These are phyloP conservation scores for Acronicta psi DNA, from an alignment of 2,888 invertebrate genomes.

Conservation along the genomic window DNA sequence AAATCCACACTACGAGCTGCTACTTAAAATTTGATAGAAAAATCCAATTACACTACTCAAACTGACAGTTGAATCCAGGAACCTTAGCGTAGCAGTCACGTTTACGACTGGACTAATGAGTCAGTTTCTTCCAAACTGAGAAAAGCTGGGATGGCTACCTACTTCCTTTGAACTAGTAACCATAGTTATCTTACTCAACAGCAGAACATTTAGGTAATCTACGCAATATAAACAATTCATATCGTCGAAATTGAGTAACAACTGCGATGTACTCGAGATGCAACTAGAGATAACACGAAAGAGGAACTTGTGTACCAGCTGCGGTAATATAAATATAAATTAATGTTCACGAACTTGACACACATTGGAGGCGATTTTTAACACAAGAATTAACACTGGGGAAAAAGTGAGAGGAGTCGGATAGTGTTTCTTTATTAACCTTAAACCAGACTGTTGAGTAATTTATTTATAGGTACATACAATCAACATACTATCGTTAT, in stretches of 20 bases:
- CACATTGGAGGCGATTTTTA: slow-evolving; percentile 45
- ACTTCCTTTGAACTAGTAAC: neutral
- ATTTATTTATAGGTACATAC: slow-evolving; percentile 31
- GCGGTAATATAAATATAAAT: slow-evolving; percentile 31
- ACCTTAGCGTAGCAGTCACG: no score
- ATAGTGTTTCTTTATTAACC: slow-evolving; percentile 37
- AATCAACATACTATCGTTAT: neutral
- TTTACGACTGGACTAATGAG: no score
- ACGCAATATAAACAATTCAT: slow-evolving; percentile 13
- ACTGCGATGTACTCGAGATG: slow-evolving; percentile 20
- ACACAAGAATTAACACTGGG: slow-evolving; percentile 34
- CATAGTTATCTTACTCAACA: slow-evolving; percentile 21
- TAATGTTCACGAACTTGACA: slow-evolving; percentile 64
- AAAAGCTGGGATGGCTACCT: neutral
- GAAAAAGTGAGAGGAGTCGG: slow-evolving; percentile 33
- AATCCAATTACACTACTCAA: no score
- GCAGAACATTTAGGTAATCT: slow-evolving; percentile 18
- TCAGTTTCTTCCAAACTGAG: no score
- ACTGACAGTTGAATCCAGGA: no score
- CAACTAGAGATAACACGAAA: slow-evolving; percentile 31
- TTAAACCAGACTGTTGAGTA: slow-evolving; percentile 36
- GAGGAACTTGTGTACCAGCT: slow-evolving; percentile 21
- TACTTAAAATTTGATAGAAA: no score
- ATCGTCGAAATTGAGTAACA: slow-evolving; percentile 30
- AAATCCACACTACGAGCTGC: no score